phyloP scores from a whole-genome alignment of 2,888 invertebrate genomes.

The Parnassius smintheus region DNA sequence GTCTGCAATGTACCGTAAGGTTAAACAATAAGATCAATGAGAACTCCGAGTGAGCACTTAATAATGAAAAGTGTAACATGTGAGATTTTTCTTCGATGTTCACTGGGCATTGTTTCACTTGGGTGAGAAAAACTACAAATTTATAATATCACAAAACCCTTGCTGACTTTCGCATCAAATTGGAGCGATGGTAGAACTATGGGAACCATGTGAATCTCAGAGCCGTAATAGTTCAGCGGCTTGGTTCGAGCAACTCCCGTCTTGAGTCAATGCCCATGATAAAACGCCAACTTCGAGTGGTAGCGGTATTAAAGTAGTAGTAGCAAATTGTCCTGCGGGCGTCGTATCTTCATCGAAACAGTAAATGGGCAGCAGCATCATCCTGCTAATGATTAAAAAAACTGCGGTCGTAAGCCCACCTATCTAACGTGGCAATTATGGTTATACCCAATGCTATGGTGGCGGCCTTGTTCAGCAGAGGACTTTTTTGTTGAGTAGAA shows the following conservation, averaged over 20 bases:
- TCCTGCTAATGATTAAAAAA: no score
- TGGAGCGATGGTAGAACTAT: constrained; percentile 4
- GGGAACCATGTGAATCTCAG: constrained; percentile 9
- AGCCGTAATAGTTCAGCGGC: no score
- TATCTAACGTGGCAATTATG: no score
- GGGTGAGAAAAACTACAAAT: constrained; percentile 12
- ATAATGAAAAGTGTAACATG: constrained; percentile 30
- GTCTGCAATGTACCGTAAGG: constrained; percentile 2
- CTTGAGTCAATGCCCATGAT: no score
- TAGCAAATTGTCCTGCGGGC: no score
- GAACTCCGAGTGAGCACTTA: constrained; percentile 8
- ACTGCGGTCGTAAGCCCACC: no score
- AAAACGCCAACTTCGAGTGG: neutral
- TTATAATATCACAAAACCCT: constrained; percentile 3
- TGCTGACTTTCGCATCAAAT: constrained; percentile 13
- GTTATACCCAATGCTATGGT: no score
- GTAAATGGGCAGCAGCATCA: no score
- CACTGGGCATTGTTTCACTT: constrained; percentile 25
- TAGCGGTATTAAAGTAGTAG: no score
- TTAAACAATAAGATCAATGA: constrained; percentile 22
- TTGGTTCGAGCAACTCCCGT: no score
- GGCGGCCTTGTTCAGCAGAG: neutral
- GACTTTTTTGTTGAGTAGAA: no score
- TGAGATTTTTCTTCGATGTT: constrained; percentile 19
- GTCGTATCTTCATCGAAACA: no score